Conservation (phyloP, 2,113 vertebrate species). For the Bos taurus region DNA sequence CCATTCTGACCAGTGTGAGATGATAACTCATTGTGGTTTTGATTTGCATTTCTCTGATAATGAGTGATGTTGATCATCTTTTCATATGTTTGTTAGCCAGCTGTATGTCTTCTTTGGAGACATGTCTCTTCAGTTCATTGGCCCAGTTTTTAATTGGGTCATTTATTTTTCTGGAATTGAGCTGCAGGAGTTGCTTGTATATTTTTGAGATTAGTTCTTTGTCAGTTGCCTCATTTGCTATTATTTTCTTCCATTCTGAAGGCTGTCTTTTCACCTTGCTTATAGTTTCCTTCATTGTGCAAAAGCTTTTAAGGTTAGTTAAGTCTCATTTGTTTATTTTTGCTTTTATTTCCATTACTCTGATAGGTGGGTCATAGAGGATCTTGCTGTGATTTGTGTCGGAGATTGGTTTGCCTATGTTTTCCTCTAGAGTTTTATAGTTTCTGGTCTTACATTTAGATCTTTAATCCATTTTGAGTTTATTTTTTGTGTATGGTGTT, state of each 20-base stretch:
- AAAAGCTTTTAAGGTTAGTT: background rate
- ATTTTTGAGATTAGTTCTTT: background rate
- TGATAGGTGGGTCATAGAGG: background rate
- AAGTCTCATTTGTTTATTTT: background rate
- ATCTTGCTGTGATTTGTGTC: background rate
- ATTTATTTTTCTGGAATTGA: background rate
- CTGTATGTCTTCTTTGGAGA: background rate
- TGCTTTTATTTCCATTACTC: background rate
- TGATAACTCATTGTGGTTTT: background rate
- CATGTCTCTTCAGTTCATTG: background rate
- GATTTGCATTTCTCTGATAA: background rate
- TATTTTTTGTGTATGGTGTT: background rate
- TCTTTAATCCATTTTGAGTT: background rate
- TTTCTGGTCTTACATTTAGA: background rate
- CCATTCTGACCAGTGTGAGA: accelerated
- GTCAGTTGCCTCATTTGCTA: background rate
- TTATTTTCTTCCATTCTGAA: background rate
- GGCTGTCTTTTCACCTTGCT: background rate
- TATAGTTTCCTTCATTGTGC: background rate
- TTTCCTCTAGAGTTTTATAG: background rate
- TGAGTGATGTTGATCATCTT: background rate
- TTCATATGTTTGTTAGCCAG: background rate
- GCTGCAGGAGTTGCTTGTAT: background rate
- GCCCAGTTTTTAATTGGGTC: background rate
- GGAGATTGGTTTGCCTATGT: background rate